Evolutionary conservation across 2,113 vertebrate species (phyloP).

Genomic region (Crotalus horridus): DNA sequence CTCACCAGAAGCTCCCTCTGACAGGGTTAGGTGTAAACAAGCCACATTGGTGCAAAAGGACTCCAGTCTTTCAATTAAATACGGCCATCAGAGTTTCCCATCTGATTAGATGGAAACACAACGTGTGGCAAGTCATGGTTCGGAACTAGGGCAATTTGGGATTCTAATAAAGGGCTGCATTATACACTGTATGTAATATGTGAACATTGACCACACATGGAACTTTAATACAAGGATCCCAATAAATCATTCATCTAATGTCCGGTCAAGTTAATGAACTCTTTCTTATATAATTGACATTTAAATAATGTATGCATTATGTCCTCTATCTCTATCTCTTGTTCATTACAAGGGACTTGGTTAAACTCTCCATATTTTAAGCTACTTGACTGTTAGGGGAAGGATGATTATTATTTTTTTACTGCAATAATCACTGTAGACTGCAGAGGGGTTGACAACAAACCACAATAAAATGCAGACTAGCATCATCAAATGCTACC

Average conservation of each 20-base stretch:
- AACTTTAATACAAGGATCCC: neutral
- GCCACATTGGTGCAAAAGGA: neutral
- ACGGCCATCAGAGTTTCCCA: neutral
- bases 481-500: neutral
- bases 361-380: neutral
- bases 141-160: neutral
- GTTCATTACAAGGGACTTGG: neutral
- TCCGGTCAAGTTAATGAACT: neutral
- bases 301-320: neutral
- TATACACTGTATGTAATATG: neutral
- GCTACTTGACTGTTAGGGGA: neutral
- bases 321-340: neutral
- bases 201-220: neutral
- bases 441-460: neutral
- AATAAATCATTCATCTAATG: neutral
- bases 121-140: neutral
- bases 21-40: neutral
- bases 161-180: neutral
- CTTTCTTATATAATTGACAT: neutral
- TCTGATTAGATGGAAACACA: neutral
- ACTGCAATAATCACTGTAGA: neutral
- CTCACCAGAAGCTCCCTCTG: neutral
- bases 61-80: neutral
- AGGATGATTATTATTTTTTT: neutral
- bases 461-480: neutral